These are phyloP conservation scores for Microplitis deprimator DNA, from an alignment of 2,888 invertebrate genomes.

Conservation along the genomic window DNA sequence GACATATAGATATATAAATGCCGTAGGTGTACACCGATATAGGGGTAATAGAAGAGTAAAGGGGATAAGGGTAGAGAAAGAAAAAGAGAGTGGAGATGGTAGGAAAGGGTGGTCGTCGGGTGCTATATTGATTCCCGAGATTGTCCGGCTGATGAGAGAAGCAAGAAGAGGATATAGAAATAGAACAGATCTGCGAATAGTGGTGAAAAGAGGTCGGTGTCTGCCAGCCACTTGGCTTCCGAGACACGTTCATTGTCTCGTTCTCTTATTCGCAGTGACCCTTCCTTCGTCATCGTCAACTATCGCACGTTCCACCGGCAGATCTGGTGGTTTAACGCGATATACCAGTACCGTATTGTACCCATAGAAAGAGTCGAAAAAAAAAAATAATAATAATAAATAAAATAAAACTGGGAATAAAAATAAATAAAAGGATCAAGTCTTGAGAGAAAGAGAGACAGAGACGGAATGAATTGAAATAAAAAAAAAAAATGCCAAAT, in stretches of 20 bases:
- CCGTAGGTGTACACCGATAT: not conserved
- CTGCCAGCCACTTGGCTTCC: conserved; percentile 58
- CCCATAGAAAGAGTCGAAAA: not conserved
- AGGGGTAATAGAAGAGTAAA: not conserved
- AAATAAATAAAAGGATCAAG: not conserved
- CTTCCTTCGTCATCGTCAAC: conserved; percentile 62
- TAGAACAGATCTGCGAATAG: conserved; percentile 13
- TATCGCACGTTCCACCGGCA: conserved; percentile 52
- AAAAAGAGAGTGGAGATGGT: conserved; percentile 1
- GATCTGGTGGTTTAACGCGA: conserved; percentile 50
- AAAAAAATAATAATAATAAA: not conserved
- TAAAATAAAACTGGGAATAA: not conserved
- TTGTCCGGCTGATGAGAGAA: conserved; percentile 49
- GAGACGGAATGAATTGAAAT: not conserved
- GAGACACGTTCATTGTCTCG: conserved; percentile 65
- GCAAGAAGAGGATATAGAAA: conserved; percentile 37
- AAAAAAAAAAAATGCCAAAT: not conserved
- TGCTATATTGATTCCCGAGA: conserved; percentile 63
- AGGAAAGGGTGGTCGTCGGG: conserved; percentile 42
- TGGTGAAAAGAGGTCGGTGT: conserved; percentile 40
- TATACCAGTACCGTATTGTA: not conserved
- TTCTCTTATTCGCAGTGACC: conserved; percentile 53
- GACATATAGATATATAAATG: not conserved
- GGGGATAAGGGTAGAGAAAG: conserved; percentile 8
- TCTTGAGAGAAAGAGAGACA: not conserved